Base-by-base conservation (phyloP, 2,888 invertebrate species). In the Platynereis dumerilii region DNA sequence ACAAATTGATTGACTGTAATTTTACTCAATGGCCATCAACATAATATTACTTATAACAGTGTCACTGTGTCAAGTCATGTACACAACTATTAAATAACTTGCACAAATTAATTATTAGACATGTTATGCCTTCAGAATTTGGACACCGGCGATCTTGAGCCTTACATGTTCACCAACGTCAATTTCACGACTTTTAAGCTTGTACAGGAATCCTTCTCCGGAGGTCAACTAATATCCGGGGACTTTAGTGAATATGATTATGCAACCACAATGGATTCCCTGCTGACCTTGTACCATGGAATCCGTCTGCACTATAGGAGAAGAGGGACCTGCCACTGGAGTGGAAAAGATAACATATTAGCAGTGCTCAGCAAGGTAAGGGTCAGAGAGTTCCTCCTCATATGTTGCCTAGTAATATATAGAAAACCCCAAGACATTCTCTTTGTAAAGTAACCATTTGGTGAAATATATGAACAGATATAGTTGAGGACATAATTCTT, bases 121-220 rank as follows among this genome's bases (percentile, higher is more conserved):
- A n/a, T n/a, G n/a, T 34, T 34, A 12, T 34, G 7, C 12, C 24
- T 66, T n/a, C 66, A 69, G 69, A 42, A 29, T 17, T 54, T 52
- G 20, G 61, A 68, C 20, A 64, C 66, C 12, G 26, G 20, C 3
- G 55, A 58, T 24, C 58, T 70, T 24, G 28, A 15, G n/a, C 55
- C 58, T 10, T 70, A 69, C 48, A 61, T 52, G 0, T 63, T 66
- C 63, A 64, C 70, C 2, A 48, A 66, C 12, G 68, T 66, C 52
- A 70, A 70, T 58, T 54, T 70, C 39, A 70, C 68, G 3, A 64
- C 70, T 2, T 64, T 70, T 3, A 60, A 64, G n/a, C 64, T 70
- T 2, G 67, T 65, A n/a, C 45, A 65, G 52, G 48, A 48, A n/a
- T 48, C 48, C n/a, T 48, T 48, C 48, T 20, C 20, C 7, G 48